Base-by-base conservation (phyloP, 2,888 invertebrate species). In the Archips xylosteana region DNA sequence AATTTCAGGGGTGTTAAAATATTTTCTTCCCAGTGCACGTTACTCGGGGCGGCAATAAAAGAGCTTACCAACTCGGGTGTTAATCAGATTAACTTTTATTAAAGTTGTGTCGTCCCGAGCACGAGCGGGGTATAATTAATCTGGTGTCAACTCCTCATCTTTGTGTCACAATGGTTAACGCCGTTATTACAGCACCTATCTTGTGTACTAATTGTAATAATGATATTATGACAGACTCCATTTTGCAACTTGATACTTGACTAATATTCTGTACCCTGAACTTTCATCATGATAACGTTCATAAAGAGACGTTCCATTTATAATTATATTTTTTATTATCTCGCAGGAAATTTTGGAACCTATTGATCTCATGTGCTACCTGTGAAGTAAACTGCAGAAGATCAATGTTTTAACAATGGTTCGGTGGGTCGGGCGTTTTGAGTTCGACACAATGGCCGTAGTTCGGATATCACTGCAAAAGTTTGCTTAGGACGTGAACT, bases 401-500 rank as follows among this genome's bases (percentile, higher is more conserved):
- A 84, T 85, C 85, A 86, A 88, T 87, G 87, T 86, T 84, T 82
- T 78, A 81, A 77, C 77, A 79, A 78, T 75, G 81, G 80, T 84
- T 82, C 81, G 78, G 80, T 78, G 80, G 78, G 78, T 82, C 75
- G 78, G 80, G 77, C 80, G 82, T 85, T 87, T 86, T 84, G 83
- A 86, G 87, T 86, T 83, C 79, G 85, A 85, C 81, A 87, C 86
- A 90, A 89, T 87, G 82, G 80, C 75, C 77, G 77, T 80, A 85
- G 87, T 89, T 86, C 79, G 83, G 86, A 87, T 89, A 76, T 75
- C 74, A 85, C 87, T 83, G 85, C 85, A 82, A 79, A 85, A 87
- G 90, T 92, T 92, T 91, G 85, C 86, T 91, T 91, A 92, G 91
- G 92, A 91, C 87, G 86, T 86, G 84, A 84, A 88, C 85, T 87